Evolutionary conservation across 1,140 invertebrate species (phyloP).

Genomic region (Steinernema feltiae): DNA sequence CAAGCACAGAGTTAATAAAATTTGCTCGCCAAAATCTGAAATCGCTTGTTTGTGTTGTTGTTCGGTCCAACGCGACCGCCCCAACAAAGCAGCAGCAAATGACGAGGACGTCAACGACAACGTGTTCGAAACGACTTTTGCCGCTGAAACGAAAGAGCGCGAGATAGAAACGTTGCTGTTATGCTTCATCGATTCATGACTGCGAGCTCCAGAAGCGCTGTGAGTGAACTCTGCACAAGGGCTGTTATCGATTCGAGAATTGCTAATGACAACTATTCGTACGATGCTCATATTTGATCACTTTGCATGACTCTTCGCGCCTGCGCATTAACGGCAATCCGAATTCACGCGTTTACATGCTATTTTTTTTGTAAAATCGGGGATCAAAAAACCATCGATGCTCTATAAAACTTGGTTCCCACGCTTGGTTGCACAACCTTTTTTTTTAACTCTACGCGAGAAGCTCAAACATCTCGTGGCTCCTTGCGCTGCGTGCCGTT

Average conservation of each 20-base stretch:
- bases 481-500: not conserved
- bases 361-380: no score
- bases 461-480: not conserved
- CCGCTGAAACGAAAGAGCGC: no score
- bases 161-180: not conserved
- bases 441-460: not conserved
- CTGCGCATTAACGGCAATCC: no score
- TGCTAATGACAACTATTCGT: not conserved
- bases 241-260: conserved; percentile 10
- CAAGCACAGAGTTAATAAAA: no score
- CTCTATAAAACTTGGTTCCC: no score
- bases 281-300: not conserved
- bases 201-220: not conserved
- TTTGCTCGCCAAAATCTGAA: no score
- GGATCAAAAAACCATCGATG: no score
- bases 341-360: no score
- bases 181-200: not conserved
- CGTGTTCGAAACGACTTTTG: not conserved
- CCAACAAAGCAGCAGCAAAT: not conserved
- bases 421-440: no score
- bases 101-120: not conserved
- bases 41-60: not conserved
- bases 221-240: not conserved
- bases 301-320: no score
- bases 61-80: not conserved